Percentiles rank a stretch among this genome's conserved stretches.
Conservation (phyloP, 2,797 vertebrate species). For the Denticeps clupeoides region DNA sequence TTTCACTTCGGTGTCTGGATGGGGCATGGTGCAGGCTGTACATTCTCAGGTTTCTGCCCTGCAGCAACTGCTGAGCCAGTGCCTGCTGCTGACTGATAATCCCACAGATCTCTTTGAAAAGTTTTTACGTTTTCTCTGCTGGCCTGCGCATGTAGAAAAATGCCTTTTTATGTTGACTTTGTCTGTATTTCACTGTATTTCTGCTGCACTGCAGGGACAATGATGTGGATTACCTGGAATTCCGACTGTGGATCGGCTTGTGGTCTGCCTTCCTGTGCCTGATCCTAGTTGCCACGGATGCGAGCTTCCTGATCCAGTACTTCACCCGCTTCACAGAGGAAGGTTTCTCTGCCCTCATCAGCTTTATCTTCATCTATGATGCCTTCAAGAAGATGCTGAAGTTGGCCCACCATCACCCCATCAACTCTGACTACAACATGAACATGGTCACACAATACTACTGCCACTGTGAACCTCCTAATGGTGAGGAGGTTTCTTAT, state of each 20-base stretch:
- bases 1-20: slow-evolving; percentile 44
- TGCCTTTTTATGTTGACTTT: too few species aligned
- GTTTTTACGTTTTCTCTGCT: too few species aligned
- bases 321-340: slow-evolving; percentile 97
- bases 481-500: background rate
- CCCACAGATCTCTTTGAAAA: background rate
- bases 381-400: slow-evolving; percentile 98
- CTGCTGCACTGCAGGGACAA: slow-evolving; percentile 67
- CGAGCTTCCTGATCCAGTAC: slow-evolving; percentile 94
- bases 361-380: slow-evolving; percentile 98
- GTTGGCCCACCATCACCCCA: slow-evolving; percentile 78
- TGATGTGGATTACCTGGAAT: slow-evolving; percentile 85
- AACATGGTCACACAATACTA: slow-evolving; percentile 69
- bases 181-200: too few species aligned
- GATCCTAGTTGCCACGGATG: slow-evolving; percentile 84
- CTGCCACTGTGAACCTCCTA: slow-evolving; percentile 59
- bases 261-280: slow-evolving; percentile 87
- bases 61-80: slow-evolving; percentile 6
- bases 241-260: slow-evolving; percentile 94
- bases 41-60: slow-evolving; percentile 28
- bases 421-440: slow-evolving; percentile 66
- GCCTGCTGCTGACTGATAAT: slow-evolving; percentile 8
- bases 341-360: slow-evolving; percentile 91
- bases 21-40: slow-evolving; percentile 23
- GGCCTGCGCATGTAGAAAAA: too few species aligned